A percentile compares a stretch with the other conserved stretches of the same genome.
These are phyloP conservation scores for Hassar affinis DNA, from an alignment of 2,113 vertebrate genomes.

Conservation along the genomic window DNA sequence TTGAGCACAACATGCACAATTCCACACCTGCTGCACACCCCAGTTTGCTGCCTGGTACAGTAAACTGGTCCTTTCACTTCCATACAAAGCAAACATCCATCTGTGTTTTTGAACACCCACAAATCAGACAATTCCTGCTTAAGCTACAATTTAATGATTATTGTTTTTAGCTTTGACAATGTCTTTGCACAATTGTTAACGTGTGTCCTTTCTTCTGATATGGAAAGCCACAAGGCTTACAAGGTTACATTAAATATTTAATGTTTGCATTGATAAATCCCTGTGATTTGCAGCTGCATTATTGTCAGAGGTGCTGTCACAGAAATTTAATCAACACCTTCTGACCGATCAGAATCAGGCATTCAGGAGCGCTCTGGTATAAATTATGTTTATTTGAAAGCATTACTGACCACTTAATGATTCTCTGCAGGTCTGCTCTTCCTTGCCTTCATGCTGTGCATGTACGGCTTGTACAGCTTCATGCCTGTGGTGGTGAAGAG, in stretches of 20 bases:
- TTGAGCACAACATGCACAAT: no score
- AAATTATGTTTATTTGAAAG: neutral
- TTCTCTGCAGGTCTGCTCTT: slow-evolving; percentile 78
- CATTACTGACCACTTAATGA: neutral
- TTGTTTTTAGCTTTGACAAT: no score
- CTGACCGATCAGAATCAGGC: neutral
- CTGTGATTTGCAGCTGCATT: neutral
- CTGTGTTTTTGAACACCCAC: no score
- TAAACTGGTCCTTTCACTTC: no score
- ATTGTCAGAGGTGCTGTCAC: neutral
- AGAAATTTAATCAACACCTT: neutral
- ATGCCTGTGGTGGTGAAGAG: slow-evolving; percentile 90
- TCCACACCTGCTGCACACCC: no score
- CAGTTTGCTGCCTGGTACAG: no score
- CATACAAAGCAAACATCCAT: no score
- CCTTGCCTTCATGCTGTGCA: slow-evolving; percentile 80
- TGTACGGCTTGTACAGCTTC: slow-evolving; percentile 91
- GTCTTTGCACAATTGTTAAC: no score
- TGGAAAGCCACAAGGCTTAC: no score
- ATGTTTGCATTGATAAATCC: neutral
- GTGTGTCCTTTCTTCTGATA: no score
- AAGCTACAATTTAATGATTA: no score
- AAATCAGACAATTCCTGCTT: no score
- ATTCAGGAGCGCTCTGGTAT: neutral
- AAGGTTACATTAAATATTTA: neutral